These are phyloP conservation scores for Tyrannus savana DNA, from an alignment of 2,113 vertebrate genomes.

Conservation along the genomic window DNA sequence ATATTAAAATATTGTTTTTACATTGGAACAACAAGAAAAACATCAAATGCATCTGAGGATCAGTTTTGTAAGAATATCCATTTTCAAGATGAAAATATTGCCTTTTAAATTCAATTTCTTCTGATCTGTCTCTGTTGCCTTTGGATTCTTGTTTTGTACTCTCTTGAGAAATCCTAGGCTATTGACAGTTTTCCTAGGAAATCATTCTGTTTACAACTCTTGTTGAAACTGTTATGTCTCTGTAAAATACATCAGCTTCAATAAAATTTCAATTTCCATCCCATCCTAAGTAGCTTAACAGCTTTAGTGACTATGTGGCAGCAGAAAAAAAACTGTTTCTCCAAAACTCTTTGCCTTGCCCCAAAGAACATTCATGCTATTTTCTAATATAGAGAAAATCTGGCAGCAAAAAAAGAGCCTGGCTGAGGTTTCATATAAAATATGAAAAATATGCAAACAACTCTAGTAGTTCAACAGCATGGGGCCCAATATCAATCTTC, in stretches of 20 bases:
- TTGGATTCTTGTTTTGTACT: background rate
- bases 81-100: slow-evolving; percentile 22
- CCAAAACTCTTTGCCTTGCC: background rate
- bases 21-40: background rate
- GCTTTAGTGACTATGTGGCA: background rate
- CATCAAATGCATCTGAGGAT: background rate
- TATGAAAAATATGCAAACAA: background rate
- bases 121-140: background rate
- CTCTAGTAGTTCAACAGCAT: background rate
- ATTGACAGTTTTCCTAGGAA: slow-evolving; percentile 32
- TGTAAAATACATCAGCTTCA: slow-evolving; percentile 21
- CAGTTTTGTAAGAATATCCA: background rate
- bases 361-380: background rate
- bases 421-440: background rate
- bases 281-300: slow-evolving; percentile 28
- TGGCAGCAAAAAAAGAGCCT: background rate
- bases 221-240: slow-evolving; percentile 3
- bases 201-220: slow-evolving; percentile 1
- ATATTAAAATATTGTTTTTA: background rate
- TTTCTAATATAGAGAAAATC: background rate
- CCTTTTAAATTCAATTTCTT: slow-evolving; percentile 29
- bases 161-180: slow-evolving; percentile 1
- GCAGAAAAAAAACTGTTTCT: background rate
- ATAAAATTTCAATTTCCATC: slow-evolving; percentile 33
- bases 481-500: background rate